Base-by-base conservation (phyloP, 2,888 invertebrate species). In the Agonum fuliginosum region DNA sequence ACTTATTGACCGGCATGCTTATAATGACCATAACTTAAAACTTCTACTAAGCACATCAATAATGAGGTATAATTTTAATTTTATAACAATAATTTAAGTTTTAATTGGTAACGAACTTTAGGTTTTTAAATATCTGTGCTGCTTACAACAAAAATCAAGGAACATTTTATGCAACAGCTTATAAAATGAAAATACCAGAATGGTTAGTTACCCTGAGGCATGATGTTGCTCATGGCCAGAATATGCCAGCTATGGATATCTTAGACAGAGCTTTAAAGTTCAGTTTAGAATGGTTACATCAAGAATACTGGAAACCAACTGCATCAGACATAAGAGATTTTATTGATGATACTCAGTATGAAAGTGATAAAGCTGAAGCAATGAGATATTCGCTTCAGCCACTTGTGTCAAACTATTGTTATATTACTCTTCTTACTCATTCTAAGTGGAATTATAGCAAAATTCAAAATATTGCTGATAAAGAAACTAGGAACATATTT, bases 171-270 rank as follows among this genome's bases (percentile, higher is more conserved):
- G 87, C 88, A 82, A 91, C 91, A 30, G 93, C 92, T 0, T 88
- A 88, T 79, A 89, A 91, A 84, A 86, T 92, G 78, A 91, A 91
- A 46, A 90, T 96, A 43, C 95, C 96, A 0, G 91, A 92, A 78
- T 95, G 95, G 95, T 89, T 96, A 76, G 91, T 95, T 3, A 91
- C 93, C 80, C 85, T 96, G 70, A 89, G 96, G 71, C 95, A 96
- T 84, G 92, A 94, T 80, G 91, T 93, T 41, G 93, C 95, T 24
- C 96, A 96, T 84, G 90, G 90, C 72, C 89, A 91, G 80, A 89
- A 89, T 79, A 85, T 94, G 27, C 95, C 95, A 12, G 89, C 92
- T 0, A 84, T 93, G 24, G 87, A 87, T 48, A 86, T 91, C 67
- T 86, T 96, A 2, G 88, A 91, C 83, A 88, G 90, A 80, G 94